Evolutionary conservation across 2,797 vertebrate genomes (phyloP).

Genomic region (Smutsia temminckii): DNA sequence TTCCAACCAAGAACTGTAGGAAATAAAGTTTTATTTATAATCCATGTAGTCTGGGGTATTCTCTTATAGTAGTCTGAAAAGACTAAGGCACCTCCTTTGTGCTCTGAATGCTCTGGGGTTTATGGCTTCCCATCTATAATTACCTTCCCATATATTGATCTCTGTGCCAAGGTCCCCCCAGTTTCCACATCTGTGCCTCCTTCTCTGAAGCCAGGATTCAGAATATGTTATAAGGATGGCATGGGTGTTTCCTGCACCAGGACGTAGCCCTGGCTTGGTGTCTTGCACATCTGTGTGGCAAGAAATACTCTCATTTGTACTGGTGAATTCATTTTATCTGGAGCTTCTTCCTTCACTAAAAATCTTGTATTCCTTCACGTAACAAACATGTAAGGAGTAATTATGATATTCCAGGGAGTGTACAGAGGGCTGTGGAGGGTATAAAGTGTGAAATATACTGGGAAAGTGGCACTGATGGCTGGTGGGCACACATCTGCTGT

Average conservation of each 20-base stretch:
- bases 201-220: background rate
- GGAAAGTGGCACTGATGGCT: background rate
- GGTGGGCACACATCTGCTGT: background rate
- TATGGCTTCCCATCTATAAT: background rate
- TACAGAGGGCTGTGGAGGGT: background rate
- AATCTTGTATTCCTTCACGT: background rate
- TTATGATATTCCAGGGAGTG: background rate
- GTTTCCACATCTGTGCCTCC: background rate
- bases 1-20: background rate
- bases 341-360: background rate
- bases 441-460: background rate
- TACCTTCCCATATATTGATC: background rate
- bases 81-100: background rate
- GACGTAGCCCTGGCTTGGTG: conserved; percentile 38
- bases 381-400: background rate
- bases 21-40: background rate
- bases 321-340: conserved; percentile 51
- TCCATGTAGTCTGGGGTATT: background rate
- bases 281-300: background rate
- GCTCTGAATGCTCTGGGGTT: background rate
- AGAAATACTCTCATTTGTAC: conserved; percentile 45
- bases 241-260: background rate
- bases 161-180: background rate
- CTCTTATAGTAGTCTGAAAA: background rate
- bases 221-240: background rate